Conservation (phyloP, 1,140 invertebrate genomes). For the Diachasmimorpha longicaudata region DNA sequence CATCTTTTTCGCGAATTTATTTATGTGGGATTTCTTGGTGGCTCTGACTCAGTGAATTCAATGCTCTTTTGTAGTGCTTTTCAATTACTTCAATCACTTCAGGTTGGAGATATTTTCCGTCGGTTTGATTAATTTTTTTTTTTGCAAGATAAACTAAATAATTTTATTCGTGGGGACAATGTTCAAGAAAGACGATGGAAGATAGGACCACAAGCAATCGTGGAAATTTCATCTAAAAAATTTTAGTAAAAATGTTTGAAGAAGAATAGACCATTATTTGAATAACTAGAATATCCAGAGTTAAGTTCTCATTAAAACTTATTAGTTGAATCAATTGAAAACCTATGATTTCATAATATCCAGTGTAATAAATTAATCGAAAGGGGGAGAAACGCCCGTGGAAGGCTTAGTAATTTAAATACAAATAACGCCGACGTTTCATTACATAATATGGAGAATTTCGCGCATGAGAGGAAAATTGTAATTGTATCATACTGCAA, state of each 20-base stretch:
- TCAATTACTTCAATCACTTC: not conserved
- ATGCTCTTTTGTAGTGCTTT: not conserved
- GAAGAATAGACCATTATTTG: too few relatives aligned
- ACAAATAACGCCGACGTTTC: not conserved
- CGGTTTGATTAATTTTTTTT: too few relatives aligned
- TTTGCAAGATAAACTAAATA: too few relatives aligned
- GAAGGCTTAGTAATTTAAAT: not conserved
- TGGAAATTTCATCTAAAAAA: too few relatives aligned
- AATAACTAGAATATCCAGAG: not conserved
- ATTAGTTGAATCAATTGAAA: not conserved
- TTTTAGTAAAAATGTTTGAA: too few relatives aligned
- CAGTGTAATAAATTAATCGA: not conserved
- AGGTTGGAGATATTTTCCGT: too few relatives aligned
- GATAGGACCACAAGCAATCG: too few relatives aligned
- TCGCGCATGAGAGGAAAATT: not conserved
- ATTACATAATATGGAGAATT: not conserved
- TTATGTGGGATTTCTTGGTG: not conserved
- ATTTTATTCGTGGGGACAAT: too few relatives aligned
- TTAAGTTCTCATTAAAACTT: too few relatives aligned
- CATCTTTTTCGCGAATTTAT: not conserved
- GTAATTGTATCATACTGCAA: not conserved
- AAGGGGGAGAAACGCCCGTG: not conserved
- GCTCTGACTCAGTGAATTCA: not conserved
- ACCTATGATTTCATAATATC: not conserved
- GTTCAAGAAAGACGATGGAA: too few relatives aligned